A percentile compares a stretch with the other conserved stretches of the same genome.
phyloP scores from a whole-genome alignment of 2,113 vertebrate species.

The Aleadryas rufinucha region DNA sequence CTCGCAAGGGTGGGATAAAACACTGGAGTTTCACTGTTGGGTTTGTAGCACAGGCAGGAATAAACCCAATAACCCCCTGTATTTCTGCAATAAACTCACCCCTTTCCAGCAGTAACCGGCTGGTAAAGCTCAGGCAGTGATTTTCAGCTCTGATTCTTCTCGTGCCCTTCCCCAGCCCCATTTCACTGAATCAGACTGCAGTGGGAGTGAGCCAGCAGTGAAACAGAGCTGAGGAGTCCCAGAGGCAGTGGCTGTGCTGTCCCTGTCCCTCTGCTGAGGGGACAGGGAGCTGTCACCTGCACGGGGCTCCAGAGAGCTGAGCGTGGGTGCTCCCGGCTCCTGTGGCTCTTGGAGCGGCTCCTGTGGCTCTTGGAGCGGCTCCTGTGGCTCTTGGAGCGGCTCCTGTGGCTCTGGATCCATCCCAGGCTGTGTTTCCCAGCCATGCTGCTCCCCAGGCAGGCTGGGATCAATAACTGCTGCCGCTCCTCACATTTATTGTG shows the following conservation, averaged over 20 bases:
- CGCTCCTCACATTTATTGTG: neutral
- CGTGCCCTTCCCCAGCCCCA: neutral
- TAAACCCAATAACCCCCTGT: neutral
- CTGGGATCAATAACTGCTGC: neutral
- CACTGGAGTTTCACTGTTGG: neutral
- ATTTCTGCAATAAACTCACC: neutral
- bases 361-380: no score
- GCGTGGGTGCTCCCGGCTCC: fast-evolving
- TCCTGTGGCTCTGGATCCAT: neutral
- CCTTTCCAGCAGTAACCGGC: fast-evolving
- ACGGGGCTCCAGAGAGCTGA: neutral
- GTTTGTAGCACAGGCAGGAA: neutral
- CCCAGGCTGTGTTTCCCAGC: neutral
- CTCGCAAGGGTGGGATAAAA: neutral
- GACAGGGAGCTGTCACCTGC: neutral
- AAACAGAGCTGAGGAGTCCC: no score
- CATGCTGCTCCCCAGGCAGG: neutral
- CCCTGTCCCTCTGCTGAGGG: neutral
- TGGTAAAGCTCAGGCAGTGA: neutral
- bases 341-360: neutral
- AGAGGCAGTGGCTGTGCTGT: neutral
- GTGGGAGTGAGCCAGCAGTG: neutral
- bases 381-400: no score
- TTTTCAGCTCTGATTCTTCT: neutral
- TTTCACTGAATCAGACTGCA: neutral